Percentiles rank a stretch among this genome's conserved stretches.
These are phyloP conservation scores for Hoplodrina blanda DNA, from an alignment of 2,888 invertebrate genomes.

Conservation along the genomic window DNA sequence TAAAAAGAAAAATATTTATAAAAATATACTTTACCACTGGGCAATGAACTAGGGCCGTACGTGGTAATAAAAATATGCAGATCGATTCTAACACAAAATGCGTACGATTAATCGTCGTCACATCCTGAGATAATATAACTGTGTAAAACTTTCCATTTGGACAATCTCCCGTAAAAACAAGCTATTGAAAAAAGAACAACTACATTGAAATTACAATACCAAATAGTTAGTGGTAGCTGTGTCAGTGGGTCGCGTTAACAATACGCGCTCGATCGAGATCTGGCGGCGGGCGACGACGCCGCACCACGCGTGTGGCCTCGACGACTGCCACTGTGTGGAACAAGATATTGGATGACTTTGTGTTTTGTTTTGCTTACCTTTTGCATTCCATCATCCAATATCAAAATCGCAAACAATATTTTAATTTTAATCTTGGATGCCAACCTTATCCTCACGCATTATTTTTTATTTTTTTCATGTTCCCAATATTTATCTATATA, in stretches of 20 bases:
- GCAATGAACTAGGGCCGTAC: neutral
- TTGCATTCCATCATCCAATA: conserved; percentile 67
- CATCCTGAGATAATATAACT: neutral
- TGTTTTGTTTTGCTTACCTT: conserved; percentile 44
- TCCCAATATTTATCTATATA: conserved; percentile 14
- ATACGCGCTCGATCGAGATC: conserved; percentile 63
- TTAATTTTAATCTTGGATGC: conserved; percentile 65
- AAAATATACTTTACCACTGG: too few relatives aligned
- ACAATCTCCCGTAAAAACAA: conserved; percentile 24
- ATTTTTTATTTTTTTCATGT: conserved; percentile 3
- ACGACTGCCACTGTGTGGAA: conserved; percentile 57
- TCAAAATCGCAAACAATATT: conserved; percentile 73
- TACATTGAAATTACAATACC: conserved; percentile 58
- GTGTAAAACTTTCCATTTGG: neutral
- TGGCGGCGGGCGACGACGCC: conserved; percentile 61
- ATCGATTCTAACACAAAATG: neutral
- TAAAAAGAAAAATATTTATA: neutral
- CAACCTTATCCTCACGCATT: conserved; percentile 26
- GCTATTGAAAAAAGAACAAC: conserved; percentile 3
- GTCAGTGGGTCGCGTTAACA: conserved; percentile 71
- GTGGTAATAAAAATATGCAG: neutral
- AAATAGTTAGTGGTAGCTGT: conserved; percentile 68
- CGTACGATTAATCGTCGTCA: neutral
- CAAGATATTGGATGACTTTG: conserved; percentile 67
- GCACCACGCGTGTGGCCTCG: conserved; percentile 48